phyloP scores from a whole-genome alignment of 2,797 vertebrate genomes.

The Rhinella marina region DNA sequence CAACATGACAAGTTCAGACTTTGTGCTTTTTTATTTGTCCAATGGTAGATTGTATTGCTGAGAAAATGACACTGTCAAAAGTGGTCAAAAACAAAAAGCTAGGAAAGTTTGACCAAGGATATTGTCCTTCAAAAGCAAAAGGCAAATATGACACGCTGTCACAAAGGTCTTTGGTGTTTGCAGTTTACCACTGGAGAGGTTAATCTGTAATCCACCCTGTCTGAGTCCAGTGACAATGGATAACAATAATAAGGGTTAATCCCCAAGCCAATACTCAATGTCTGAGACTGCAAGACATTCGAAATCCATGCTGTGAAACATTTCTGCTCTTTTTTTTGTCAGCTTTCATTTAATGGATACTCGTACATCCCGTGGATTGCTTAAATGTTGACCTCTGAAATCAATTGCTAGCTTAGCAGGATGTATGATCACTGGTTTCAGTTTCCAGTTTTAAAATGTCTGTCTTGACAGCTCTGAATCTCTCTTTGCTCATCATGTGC shows the following conservation, averaged over 20 bases:
- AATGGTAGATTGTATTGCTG: not conserved
- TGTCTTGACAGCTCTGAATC: constrained; percentile 48
- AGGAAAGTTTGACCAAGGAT: not conserved
- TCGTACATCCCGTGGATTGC: constrained; percentile 44
- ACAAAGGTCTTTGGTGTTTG: constrained; percentile 49
- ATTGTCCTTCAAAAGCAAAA: constrained; percentile 38
- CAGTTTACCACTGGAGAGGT: constrained; percentile 20
- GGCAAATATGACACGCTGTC: constrained; percentile 52
- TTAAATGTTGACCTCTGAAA: constrained; percentile 58
- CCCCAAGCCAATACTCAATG: constrained; percentile 20
- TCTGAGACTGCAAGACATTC: constrained; percentile 43
- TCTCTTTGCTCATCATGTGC: constrained; percentile 13
- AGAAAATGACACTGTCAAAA: not conserved
- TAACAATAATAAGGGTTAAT: constrained; percentile 60
- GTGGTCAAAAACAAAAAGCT: constrained; percentile 17
- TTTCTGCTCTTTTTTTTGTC: constrained; percentile 52
- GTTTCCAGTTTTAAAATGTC: constrained; percentile 39
- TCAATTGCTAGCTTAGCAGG: constrained; percentile 60
- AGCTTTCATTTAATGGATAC: constrained; percentile 54
- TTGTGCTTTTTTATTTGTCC: constrained; percentile 15
- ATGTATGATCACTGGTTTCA: constrained; percentile 57
- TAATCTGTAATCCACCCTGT: constrained; percentile 51
- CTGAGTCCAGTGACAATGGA: constrained; percentile 29
- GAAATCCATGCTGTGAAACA: constrained; percentile 57
- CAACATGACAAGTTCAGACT: not conserved